Conservation (phyloP, 2,797 vertebrate species). For the Sphenodon punctatus region DNA sequence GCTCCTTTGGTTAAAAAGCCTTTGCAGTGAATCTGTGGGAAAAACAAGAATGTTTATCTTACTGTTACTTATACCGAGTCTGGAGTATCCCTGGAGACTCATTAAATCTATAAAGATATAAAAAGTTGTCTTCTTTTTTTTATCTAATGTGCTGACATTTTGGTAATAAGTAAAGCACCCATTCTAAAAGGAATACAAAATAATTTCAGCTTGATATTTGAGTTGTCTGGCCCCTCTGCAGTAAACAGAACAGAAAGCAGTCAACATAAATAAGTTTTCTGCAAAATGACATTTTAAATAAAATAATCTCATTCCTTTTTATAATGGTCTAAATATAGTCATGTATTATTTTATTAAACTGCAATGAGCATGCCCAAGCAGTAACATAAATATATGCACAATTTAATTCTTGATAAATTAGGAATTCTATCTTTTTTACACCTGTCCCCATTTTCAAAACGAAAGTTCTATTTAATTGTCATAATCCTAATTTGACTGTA, state of each 20-base stretch:
- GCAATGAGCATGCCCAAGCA: neutral
- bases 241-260: neutral
- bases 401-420: neutral
- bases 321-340: neutral
- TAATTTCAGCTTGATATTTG: neutral
- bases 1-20: constrained; percentile 3
- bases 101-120: constrained; percentile 20
- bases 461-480: neutral
- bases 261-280: neutral
- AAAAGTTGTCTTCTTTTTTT: neutral
- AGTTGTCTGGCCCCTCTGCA: neutral
- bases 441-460: neutral
- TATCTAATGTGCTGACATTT: neutral
- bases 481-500: neutral
- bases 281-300: neutral
- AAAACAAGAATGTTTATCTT: constrained; percentile 9
- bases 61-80: neutral
- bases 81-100: neutral
- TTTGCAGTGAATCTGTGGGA: neutral
- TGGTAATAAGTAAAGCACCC: constrained; percentile 17
- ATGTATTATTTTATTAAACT: neutral
- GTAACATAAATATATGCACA: neutral
- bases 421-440: neutral
- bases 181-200: neutral
- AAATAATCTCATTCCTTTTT: neutral